Conservation (phyloP, 2,888 invertebrate genomes). For the Petrophora chlorosata region DNA sequence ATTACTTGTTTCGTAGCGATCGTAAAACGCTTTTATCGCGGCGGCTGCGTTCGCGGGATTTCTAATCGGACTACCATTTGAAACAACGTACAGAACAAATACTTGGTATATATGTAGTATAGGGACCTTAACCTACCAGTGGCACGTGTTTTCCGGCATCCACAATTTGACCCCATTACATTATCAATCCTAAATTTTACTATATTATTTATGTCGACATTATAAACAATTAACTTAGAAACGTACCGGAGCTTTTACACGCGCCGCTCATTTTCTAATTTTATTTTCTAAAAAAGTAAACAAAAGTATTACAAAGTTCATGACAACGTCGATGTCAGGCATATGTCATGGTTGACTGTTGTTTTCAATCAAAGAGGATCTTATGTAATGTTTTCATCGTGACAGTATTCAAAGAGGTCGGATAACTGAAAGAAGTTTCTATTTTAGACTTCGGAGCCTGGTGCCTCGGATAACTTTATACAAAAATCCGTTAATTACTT, state of each 20-base stretch:
- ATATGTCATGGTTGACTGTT: not conserved
- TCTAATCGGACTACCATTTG: slow-evolving; percentile 2
- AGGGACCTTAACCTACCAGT: not conserved
- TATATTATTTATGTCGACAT: not conserved
- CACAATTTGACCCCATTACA: not conserved
- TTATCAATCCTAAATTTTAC: too few relatives aligned
- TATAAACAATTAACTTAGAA: not conserved
- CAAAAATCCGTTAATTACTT: too few relatives aligned
- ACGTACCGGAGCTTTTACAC: slow-evolving; percentile 23
- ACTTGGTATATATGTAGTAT: too few relatives aligned
- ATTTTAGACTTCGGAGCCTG: too few relatives aligned
- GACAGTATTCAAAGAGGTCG: not conserved
- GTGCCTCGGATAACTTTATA: too few relatives aligned
- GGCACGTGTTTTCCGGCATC: not conserved
- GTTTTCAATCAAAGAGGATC: too few relatives aligned
- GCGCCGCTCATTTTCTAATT: slow-evolving; percentile 19
- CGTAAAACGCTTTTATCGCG: not conserved
- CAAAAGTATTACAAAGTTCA: slow-evolving; percentile 3
- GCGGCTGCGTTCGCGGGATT: not conserved
- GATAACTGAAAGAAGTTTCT: too few relatives aligned
- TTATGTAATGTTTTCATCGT: too few relatives aligned
- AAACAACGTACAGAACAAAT: not conserved
- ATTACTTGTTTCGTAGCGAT: not conserved
- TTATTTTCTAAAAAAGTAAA: slow-evolving; percentile 12
- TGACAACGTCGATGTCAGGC: slow-evolving; percentile 2